Base-by-base conservation (phyloP, 2,888 invertebrate genomes). In the Entomobrya proxima region DNA sequence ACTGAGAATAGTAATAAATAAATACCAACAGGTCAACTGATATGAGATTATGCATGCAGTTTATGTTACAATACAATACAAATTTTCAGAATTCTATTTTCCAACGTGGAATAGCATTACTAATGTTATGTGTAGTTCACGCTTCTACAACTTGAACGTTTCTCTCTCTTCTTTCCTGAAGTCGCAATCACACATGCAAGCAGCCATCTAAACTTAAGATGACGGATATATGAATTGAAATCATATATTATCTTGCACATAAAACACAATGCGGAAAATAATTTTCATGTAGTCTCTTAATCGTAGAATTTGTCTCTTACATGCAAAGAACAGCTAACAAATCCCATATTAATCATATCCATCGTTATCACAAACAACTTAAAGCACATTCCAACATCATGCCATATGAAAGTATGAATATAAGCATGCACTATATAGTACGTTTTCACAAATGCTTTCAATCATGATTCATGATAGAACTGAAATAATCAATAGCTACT, bases 181-280 rank as follows among this genome's bases (percentile, higher is more conserved):
- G 32, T 30, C 15, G 15, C 13, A 30, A 64, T 64, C 35, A n/a
- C 64, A 35, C 9, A 30, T 13, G 24, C 32, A 64, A 35, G 64
- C 32, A 64, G 18, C n/a, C 64, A 35, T 64, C 32, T 18, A 9
- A 64, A 30, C n/a, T 5, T 30, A 30, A 30, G 11, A 30, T 15
- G 32, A n/a, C n/a, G n/a, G n/a, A n/a, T n/a, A n/a, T n/a, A n/a
- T n/a, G n/a, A n/a, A n/a, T n/a, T 30, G 58, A 58, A 15, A 30
- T 30, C 15, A 30, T 27, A 30, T 15, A 55, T 5, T 21, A 58
- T n/a, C n/a, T n/a, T n/a, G n/a, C n/a, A 30, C 15, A 55, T 30
- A n/a, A 24, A 44, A 72, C 27, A 30, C 44, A 74, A 74, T 74
- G 74, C 74, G 74, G 74, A 74, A 74, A 74, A 74, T 30, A 15